phyloP scores from a whole-genome alignment of 2,113 vertebrate genomes.

The Thryonomys swinderianus region DNA sequence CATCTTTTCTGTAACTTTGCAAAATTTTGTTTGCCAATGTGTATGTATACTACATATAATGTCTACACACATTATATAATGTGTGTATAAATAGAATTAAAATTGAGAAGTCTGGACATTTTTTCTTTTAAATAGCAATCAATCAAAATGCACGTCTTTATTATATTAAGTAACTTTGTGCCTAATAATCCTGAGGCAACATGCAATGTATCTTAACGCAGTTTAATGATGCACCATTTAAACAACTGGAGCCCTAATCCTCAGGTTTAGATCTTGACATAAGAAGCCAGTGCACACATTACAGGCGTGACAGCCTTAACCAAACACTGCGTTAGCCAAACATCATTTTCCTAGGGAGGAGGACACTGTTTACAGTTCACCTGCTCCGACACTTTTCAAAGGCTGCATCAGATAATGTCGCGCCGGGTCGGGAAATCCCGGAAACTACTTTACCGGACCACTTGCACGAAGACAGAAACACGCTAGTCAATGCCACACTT shows the following conservation, averaged over 20 bases:
- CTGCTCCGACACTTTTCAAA: not conserved
- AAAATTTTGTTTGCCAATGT: conserved; percentile 13
- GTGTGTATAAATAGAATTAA: not conserved
- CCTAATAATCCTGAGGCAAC: not conserved
- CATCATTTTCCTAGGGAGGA: not conserved
- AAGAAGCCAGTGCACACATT: not conserved
- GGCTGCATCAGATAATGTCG: not conserved
- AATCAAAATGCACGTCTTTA: not conserved
- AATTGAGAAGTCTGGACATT: not conserved
- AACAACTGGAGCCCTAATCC: not conserved
- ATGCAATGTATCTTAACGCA: not conserved
- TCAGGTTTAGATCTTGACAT: not conserved
- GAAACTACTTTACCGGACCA: not conserved
- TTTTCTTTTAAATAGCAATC: conserved; percentile 11
- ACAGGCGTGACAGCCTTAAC: not conserved
- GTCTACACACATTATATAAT: not conserved
- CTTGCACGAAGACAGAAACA: not conserved
- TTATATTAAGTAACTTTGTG: not conserved
- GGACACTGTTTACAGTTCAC: not conserved
- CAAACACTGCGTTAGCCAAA: conserved; percentile 21
- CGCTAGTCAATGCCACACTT: not conserved
- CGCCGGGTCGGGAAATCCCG: not conserved
- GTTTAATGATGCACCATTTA: not conserved
- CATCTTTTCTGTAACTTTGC: conserved; percentile 5
- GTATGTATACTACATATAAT: too few species aligned